These are phyloP conservation scores for Eptatretus burgeri DNA, from an alignment of 2,113 vertebrate species.

Conservation along the genomic window DNA sequence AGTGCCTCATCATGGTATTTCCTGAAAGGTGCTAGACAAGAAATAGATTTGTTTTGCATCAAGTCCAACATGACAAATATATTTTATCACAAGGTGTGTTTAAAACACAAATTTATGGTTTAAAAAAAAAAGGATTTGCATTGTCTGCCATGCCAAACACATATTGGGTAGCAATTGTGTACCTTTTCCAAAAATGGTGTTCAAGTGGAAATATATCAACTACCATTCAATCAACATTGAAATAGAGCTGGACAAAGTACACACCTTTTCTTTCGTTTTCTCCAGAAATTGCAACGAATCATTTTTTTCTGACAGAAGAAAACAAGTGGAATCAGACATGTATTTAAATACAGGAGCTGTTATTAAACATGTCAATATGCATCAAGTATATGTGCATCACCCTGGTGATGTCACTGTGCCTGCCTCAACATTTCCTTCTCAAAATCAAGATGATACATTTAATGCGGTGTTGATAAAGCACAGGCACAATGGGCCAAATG, in stretches of 20 bases:
- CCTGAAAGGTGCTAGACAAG: too few species aligned
- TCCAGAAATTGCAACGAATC: conserved; percentile 70
- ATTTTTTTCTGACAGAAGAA: conserved; percentile 31
- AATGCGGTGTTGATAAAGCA: too few species aligned
- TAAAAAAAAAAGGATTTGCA: not conserved
- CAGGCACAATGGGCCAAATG: too few species aligned
- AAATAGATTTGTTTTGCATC: too few species aligned
- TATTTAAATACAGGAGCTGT: not conserved
- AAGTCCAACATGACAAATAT: too few species aligned
- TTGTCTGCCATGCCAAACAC: not conserved
- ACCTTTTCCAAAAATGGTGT: too few species aligned
- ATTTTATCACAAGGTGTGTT: not conserved
- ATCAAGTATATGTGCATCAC: not conserved
- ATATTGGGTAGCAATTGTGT: not conserved
- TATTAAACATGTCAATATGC: not conserved
- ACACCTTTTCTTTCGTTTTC: conserved; percentile 78
- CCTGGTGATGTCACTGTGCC: not conserved
- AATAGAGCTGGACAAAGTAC: not conserved
- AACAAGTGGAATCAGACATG: not conserved
- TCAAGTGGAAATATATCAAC: too few species aligned
- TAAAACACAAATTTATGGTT: not conserved
- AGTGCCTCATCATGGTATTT: too few species aligned
- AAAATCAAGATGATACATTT: not conserved
- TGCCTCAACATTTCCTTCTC: not conserved
- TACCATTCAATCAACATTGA: too few species aligned